Evolutionary conservation across 2,113 vertebrate genomes (phyloP), one percentile per base, ranked within the genome.

Genomic region (Puntigrus tetrazona): DNA sequence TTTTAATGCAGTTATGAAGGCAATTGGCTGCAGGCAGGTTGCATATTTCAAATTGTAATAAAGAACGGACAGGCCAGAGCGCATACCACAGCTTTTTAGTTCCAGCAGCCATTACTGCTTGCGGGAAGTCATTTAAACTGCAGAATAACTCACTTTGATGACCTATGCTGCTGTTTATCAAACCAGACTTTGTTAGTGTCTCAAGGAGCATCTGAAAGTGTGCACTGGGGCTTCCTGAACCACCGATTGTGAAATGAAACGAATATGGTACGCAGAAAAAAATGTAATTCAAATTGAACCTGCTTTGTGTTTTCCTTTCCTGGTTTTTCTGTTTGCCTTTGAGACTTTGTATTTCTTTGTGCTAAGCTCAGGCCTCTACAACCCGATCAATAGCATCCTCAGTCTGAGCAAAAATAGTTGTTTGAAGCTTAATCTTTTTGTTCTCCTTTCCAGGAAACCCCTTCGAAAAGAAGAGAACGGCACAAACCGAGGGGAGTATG

Each of bases 381-480:
- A 47, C 43, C 38, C 25, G n/a, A 74, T 74, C 72, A 74, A 75
- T 75, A 75, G 41, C 25, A 75, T 75, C 22, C 41, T 75, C 73
- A 45, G 25, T 75, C 7, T 31, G n/a, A 47, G 43, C 69, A 43
- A 43, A 43, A 69, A 22, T 41, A 72, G 69, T 43, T 5, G 38
- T 43, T 72, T 72, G 38, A 72, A 72, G 69, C 8, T 18, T 9
- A 50, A 29, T 75, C 73, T 27, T 29, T 90, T 78, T 63, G 45
- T 38, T 0, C 27, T 88, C 84, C 88, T 83, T 75, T 82, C 65
- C 81, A 99, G 98, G 96, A 99, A 99, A 99, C 98, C 98, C 72
- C 93, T 97, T 90, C 94, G 96, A 31, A 99, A 98, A 90, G 97
- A 98, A 74, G 97, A 98, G 92, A 99, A 99, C 0, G 97, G 98